Evolutionary conservation across 1,140 invertebrate genomes (phyloP), one percentile per base, ranked within the genome.

Genomic region (Dreissena rostriformis): DNA sequence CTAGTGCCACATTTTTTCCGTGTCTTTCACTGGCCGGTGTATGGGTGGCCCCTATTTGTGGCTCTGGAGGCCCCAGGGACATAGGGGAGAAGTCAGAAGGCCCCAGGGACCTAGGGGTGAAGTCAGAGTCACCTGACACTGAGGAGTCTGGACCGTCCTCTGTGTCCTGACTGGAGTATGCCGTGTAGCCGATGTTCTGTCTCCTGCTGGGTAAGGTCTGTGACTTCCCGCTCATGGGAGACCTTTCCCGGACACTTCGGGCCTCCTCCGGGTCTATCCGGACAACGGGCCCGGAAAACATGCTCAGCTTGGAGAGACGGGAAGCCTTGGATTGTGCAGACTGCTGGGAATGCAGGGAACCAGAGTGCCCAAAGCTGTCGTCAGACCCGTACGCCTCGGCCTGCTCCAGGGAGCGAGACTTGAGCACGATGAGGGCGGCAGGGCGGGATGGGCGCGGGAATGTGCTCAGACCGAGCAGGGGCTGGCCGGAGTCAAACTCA

Each of bases 251-350:
- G 24, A 17, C 39, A 19, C 10, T 6, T 70, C 8, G 0, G 12
- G 76, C 65, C 49, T 79, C 76, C 39, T 79, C 65, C 1, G 76
- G 76, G 76, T 79, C 76, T 52, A 79, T 79, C 53, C 57, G 65
- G 29, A 79, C 24, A 1, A 53, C 51, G 29, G 76, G 76, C 4
- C 76, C 76, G 29, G 66, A 68, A 53, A 39, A 39, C 49, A 53
- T n/a, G 57, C 76, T 79, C 22, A 79, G 22, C 29, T 79, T 79
- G 6, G 76, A 79, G 1, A 79, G n/a, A 55, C 76, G 52, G 0
- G 76, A 79, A 24, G 70, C 11, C 53, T 65, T 79, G 8, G 76
- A 79, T 24, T 52, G 67, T 52, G 67, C 67, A 12, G 76, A 79
- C n/a, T 52, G 70, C 24, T 79, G 76, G 17, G 76, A 79, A n/a